Percentiles rank a stretch among this genome's conserved stretches.
These are phyloP conservation scores for Rhinophrynus dorsalis DNA, from an alignment of 2,797 vertebrate species.

Conservation along the genomic window DNA sequence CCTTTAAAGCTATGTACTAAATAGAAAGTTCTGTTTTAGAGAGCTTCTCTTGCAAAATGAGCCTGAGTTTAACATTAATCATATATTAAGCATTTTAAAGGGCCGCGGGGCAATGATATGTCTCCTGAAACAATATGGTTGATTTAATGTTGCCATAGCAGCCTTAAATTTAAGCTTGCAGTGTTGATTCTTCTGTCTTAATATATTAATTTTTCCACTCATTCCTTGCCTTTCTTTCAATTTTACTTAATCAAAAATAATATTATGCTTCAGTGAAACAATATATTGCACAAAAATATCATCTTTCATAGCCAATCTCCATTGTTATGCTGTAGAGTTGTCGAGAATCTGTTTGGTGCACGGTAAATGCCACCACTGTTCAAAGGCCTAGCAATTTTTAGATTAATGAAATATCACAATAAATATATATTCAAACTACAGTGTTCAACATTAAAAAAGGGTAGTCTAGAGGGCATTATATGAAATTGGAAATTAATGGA, in stretches of 20 bases:
- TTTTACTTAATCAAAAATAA: slow-evolving; percentile 36
- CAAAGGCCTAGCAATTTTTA: neutral
- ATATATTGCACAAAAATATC: slow-evolving; percentile 14
- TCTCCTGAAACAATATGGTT: slow-evolving; percentile 42
- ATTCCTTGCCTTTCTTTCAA: slow-evolving; percentile 35
- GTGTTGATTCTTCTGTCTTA: slow-evolving; percentile 30
- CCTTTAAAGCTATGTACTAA: neutral
- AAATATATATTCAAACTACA: neutral
- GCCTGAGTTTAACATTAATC: slow-evolving; percentile 29
- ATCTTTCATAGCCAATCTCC: slow-evolving; percentile 9
- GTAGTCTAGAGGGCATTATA: too few species aligned
- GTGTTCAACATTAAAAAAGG: too few species aligned
- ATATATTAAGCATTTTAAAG: slow-evolving; percentile 25
- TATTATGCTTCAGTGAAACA: slow-evolving; percentile 38
- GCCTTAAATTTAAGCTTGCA: slow-evolving; percentile 10
- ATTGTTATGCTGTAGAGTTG: neutral
- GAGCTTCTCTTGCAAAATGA: slow-evolving; percentile 6
- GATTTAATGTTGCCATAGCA: slow-evolving; percentile 47
- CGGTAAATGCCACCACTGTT: slow-evolving; percentile 9
- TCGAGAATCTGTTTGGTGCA: neutral
- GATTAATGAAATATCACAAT: neutral
- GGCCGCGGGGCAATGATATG: slow-evolving; percentile 25
- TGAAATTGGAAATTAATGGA: too few species aligned
- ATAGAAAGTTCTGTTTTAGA: slow-evolving; percentile 3
- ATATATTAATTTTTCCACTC: slow-evolving; percentile 32